These are phyloP conservation scores for Panthera tigris DNA, from an alignment of 2,113 vertebrate species.

Conservation along the genomic window DNA sequence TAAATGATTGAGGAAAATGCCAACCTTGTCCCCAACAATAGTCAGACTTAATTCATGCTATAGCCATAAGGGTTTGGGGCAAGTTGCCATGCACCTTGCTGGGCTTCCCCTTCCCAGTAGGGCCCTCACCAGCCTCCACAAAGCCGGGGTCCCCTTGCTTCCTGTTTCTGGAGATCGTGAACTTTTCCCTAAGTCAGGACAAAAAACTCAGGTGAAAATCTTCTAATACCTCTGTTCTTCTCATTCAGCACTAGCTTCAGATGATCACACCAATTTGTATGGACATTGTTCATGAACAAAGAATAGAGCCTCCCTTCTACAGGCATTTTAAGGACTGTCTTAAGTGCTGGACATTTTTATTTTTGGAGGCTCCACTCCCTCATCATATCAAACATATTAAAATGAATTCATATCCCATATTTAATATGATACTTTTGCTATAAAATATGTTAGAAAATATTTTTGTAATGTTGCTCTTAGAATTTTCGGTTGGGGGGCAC, in stretches of 20 bases:
- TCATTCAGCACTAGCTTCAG: neutral
- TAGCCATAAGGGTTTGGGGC: neutral
- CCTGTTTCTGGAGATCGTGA: neutral
- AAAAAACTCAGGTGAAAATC: neutral
- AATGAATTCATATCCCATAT: neutral
- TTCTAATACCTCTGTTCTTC: neutral
- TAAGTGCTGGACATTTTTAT: neutral
- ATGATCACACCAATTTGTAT: neutral
- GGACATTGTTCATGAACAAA: neutral
- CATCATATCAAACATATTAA: neutral
- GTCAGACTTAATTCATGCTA: neutral
- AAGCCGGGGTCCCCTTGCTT: neutral
- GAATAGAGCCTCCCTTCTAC: neutral
- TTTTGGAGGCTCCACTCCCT: neutral
- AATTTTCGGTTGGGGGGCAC: neutral
- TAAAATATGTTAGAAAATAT: neutral
- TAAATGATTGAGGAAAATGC: neutral
- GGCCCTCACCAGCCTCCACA: neutral
- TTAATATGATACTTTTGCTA: neutral
- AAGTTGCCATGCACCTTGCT: neutral
- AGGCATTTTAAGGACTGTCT: neutral
- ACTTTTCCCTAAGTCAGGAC: neutral
- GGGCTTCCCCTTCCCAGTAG: neutral
- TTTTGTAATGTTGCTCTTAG: neutral
- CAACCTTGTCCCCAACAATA: neutral